Base-by-base conservation (phyloP, 2,113 vertebrate species). In the Saguinus imperator region DNA sequence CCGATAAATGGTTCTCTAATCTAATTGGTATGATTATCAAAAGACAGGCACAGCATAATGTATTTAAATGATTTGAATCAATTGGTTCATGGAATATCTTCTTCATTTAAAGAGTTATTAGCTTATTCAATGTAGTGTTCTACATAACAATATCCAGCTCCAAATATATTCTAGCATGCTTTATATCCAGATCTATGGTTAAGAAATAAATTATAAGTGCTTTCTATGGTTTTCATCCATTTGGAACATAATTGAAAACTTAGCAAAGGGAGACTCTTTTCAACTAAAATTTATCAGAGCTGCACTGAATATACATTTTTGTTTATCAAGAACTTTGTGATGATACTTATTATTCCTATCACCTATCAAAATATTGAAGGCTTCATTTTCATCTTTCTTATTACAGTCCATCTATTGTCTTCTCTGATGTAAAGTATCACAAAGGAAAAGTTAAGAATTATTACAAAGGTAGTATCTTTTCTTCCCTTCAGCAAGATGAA, bases 21-120 rank as follows among this genome's bases (percentile, higher is more conserved):
- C 77, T 97, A 97, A 98, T 92, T 97, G 95, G 90, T 92, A 92
- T 97, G 97, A 98, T 97, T 97, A 97, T 86, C 88, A 95, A 92
- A 55, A 96, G n/a, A 66, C 64, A 90, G 37, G 70, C 77, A 79
- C 43, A 79, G 80, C 86, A 27, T 89, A 96, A 95, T 95, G 68
- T 94, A 95, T 94, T 97, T 96, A 97, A 97, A 94, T 95, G 72
- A 91, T 57, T 96, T 55, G 75, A 96, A 72, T 85, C 98, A 97
- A 94, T 94, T 94, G 96, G 68, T 48, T 97, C 25, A 91, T 89
- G 23, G 85, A 58, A 77, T 93, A 96, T 92, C 40, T 94, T 96
- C 92, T 79, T 50, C 45, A 83, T 79, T 96, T 94, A 96, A 87
- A 96, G 43, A 92, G 52, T 94, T 95, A 97, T 96, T 93, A 50